Base-by-base conservation (phyloP, 1,140 invertebrate genomes). In the Scaptomyza graminum region DNA sequence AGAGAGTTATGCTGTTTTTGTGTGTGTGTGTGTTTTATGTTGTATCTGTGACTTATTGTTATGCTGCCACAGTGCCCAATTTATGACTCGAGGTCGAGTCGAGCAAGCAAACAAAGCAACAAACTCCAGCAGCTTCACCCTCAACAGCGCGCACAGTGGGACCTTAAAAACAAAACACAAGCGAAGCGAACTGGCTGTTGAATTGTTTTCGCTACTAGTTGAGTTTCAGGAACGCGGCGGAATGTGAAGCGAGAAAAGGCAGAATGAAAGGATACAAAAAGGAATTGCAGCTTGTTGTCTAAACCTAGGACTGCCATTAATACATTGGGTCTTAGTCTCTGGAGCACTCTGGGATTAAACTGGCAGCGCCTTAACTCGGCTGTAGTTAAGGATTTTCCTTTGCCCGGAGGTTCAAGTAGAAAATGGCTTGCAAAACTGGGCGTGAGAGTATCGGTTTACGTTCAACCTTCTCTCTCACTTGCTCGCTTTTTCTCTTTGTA, bases 21-120 rank as follows among this genome's bases (percentile, higher is more conserved):
- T 50, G 22, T 34, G 22, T 52, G 34, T 69, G 11, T 61, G 28
- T 55, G 0, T 28, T 4, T 56, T 51, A 55, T 60, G 15, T 39
- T 65, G 56, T 89, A 65, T 72, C 65, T 76, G 50, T 82, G 75
- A 85, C 81, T 90, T 90, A 90, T 90, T 90, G 87, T 90, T 90
- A 90, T 90, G 87, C 81, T 74, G 81, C 72, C 81, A 90, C 78
- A 90, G 81, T 76, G 65, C 81, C 67, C 78, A 90, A 90, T 90
- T 90, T 90, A 90, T 90, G 85, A 90, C 75, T 76, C 60, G 81
- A 88, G 83, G 83, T 83, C 79, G 82, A 62, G 12, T 31, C 5
- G n/a, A n/a, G n/a, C 37, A 46, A 56, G 69, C n/a, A 34, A 34
- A 7, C 31, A 1, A 31, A 31, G 3, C 2, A 31, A 31, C 3